phyloP scores from a whole-genome alignment of 2,888 invertebrate species.

The Tortricodes alternella region DNA sequence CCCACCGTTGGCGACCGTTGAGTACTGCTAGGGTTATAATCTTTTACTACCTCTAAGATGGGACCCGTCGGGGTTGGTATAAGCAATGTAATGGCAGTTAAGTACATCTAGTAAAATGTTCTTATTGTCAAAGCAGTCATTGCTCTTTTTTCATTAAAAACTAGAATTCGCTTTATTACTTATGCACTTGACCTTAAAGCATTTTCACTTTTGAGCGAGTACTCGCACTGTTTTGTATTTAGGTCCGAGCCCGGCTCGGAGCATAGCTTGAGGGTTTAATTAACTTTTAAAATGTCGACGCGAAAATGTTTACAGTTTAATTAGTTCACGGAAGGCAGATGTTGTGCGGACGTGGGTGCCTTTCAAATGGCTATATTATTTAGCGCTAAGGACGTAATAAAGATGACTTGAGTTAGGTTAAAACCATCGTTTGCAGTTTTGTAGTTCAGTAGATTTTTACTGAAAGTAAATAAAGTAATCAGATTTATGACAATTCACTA shows the following conservation, averaged over 20 bases:
- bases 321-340: constrained; percentile 39
- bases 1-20: too few species aligned
- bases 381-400: constrained; percentile 2
- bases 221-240: neutral
- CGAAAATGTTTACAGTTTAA: constrained; percentile 43
- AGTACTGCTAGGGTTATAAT: too few species aligned
- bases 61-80: too few species aligned
- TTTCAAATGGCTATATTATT: constrained; percentile 7
- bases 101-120: too few species aligned
- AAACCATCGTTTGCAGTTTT: too few species aligned
- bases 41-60: too few species aligned
- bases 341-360: constrained; percentile 4
- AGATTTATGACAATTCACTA: too few species aligned
- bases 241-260: neutral
- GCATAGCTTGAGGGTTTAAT: constrained; percentile 32
- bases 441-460: too few species aligned
- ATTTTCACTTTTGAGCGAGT: neutral
- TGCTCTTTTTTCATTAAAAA: too few species aligned
- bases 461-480: too few species aligned
- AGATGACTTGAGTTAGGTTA: neutral
- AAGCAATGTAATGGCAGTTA: too few species aligned
- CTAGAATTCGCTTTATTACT: neutral
- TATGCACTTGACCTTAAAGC: neutral
- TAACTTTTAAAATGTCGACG: constrained; percentile 37
- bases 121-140: too few species aligned